Evolutionary conservation across 2,797 vertebrate species (phyloP).

Genomic region (Gambusia yucatana): DNA sequence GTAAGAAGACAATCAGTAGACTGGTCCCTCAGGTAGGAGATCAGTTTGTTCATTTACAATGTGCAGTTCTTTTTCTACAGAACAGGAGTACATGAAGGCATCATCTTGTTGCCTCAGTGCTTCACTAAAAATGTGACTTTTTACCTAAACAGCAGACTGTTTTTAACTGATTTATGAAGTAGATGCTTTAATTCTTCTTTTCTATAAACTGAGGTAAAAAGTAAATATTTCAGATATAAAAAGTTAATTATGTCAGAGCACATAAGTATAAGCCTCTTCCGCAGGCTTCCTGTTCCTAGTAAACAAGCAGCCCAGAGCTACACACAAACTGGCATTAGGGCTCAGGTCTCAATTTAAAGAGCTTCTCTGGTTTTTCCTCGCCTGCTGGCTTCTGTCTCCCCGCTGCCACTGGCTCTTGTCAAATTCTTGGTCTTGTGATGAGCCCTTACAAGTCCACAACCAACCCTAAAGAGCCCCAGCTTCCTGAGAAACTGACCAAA

Average conservation of each 20-base stretch:
- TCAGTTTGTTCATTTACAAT: neutral
- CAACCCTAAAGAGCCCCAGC: constrained; percentile 46
- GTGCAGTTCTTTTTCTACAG: neutral
- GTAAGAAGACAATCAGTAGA: neutral
- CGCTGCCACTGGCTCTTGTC: constrained; percentile 62
- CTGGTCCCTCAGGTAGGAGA: neutral
- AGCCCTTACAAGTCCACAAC: constrained; percentile 48
- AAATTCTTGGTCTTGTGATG: constrained; percentile 50
- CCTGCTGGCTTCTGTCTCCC: constrained; percentile 55
- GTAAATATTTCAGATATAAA: neutral
- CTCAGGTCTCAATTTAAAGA: constrained; percentile 54
- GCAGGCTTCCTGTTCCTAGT: neutral
- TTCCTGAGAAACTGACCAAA: constrained; percentile 60
- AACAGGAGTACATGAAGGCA: neutral
- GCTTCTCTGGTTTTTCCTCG: constrained; percentile 54
- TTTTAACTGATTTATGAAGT: neutral
- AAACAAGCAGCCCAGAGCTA: constrained; percentile 40
- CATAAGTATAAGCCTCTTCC: constrained; percentile 31
- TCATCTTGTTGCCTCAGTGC: neutral
- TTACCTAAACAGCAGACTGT: neutral
- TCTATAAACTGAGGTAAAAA: neutral
- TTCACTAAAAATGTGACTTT: neutral
- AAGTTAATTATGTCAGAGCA: constrained; percentile 16
- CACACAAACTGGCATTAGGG: constrained; percentile 40
- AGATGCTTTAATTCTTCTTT: neutral